Evolutionary conservation across 2,888 invertebrate genomes (phyloP), one percentile per base, ranked within the genome.

Genomic region (Drosophila diplacantha): DNA sequence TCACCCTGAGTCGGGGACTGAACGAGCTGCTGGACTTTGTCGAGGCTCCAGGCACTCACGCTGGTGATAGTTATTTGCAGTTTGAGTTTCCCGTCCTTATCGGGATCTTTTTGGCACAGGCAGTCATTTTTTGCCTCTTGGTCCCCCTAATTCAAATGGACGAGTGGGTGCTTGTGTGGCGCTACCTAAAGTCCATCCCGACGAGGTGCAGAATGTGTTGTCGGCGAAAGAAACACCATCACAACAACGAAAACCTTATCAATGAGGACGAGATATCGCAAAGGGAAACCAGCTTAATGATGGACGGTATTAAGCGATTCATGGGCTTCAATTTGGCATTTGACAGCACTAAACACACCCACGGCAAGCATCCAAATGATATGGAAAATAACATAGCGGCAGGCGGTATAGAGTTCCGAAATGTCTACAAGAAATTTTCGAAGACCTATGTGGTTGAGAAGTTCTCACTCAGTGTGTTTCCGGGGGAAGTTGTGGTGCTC

Each of bases 1-100:
- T 78, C 35, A 50, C 74, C 1, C 20, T 78, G 3, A 53, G 64
- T 14, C 63, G 57, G 2, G 78, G 82, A 1, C 9, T 78, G 0
- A 44, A 37, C 3, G 41, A 52, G 6, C 26, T 78, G 4, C 14
- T 75, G 2, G 35, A 53, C 38, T 22, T 68, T 2, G 68, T 73
- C 16, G 37, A 44, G 0, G 35, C 57, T 18, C 5, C 38, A 2
- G 9, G 2, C 0, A 0, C 20, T 3, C 3, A 8, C 24, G 6
- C 6, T 0, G 26, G 9, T 9, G 26, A 0, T 1, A 26, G 1
- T 1, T 29, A 29, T 29, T 11, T 38, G 14, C 6, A 3, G 1
- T 12, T 20, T 20, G 3, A 0, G 11, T 38, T 38, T 14, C 7
- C 38, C 1, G 20, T 1, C 20, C 20, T 72, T 0, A 65, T 79